Percentiles rank a stretch among this genome's conserved stretches.
Evolutionary conservation across 2,113 vertebrate genomes (phyloP).

Genomic region (Sceloporus tristichus): DNA sequence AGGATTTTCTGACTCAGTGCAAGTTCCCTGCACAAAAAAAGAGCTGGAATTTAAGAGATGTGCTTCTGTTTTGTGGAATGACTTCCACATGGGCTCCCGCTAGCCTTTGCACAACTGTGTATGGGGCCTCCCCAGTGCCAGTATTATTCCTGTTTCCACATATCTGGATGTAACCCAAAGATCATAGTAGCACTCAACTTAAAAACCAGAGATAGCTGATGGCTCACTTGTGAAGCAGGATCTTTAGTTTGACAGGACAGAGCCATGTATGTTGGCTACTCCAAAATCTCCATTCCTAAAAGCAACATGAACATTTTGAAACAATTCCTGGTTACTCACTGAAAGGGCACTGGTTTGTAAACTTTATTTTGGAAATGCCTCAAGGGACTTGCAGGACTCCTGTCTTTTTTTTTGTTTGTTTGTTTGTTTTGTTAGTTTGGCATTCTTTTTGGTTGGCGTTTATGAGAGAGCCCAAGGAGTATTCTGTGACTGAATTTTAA

Average conservation of each 20-base stretch:
- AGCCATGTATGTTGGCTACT: not conserved
- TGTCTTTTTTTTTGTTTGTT: not conserved
- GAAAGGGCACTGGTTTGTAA: not conserved
- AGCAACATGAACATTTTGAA: not conserved
- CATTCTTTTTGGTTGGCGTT: not conserved
- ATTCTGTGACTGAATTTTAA: conserved; percentile 6
- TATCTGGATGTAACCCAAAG: not conserved
- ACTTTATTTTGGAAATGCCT: conserved; percentile 2
- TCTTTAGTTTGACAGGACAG: not conserved
- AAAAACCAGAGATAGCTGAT: not conserved
- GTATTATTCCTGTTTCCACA: not conserved
- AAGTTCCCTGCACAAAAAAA: not conserved
- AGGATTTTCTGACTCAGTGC: not conserved
- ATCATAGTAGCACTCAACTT: not conserved
- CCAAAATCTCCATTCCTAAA: not conserved
- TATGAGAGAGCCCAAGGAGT: not conserved
- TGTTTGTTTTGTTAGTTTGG: not conserved
- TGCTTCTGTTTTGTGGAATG: not conserved
- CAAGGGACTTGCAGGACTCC: not conserved
- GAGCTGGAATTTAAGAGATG: not conserved
- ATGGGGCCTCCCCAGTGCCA: not conserved
- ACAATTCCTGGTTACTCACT: not conserved
- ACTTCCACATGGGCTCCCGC: not conserved
- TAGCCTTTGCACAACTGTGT: not conserved
- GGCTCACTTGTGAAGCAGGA: not conserved